Evolutionary conservation across 2,113 vertebrate species (phyloP).

Genomic region (Vireo altiloquus): DNA sequence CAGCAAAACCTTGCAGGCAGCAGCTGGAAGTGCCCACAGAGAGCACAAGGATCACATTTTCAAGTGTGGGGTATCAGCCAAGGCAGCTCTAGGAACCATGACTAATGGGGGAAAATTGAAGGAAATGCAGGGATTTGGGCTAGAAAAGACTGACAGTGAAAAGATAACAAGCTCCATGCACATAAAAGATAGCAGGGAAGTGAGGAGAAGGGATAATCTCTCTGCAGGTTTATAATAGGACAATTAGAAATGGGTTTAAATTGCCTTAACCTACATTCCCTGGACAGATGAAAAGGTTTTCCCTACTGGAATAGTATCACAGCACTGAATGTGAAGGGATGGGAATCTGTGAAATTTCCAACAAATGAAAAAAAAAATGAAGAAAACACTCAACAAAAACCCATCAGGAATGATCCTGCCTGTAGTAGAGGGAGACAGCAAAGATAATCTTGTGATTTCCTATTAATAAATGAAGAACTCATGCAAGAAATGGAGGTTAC

Average conservation of each 20-base stretch:
- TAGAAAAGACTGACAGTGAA: not conserved
- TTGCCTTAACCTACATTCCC: not conserved
- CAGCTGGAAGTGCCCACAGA: accelerated
- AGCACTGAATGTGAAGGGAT: not conserved
- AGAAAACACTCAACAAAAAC: not conserved
- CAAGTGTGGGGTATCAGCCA: not conserved
- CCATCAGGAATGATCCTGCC: not conserved
- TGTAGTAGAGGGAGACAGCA: not conserved
- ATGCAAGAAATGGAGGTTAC: not conserved
- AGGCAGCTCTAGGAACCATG: not conserved
- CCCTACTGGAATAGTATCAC: accelerated
- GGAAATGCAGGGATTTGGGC: not conserved
- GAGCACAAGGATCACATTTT: accelerated
- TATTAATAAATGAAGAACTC: not conserved
- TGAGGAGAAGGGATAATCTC: not conserved
- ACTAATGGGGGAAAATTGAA: not conserved
- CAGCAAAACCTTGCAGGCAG: not conserved
- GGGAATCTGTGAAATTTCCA: not conserved
- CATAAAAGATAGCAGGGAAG: not conserved
- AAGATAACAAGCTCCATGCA: not conserved
- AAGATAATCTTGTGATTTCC: not conserved
- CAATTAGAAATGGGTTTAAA: not conserved
- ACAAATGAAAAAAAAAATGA: not conserved
- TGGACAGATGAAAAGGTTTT: not conserved
- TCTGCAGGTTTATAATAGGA: not conserved